A percentile compares a stretch with the other conserved stretches of the same genome.
Evolutionary conservation across 2,113 vertebrate genomes (phyloP).

Genomic region (Ameiurus melas): DNA sequence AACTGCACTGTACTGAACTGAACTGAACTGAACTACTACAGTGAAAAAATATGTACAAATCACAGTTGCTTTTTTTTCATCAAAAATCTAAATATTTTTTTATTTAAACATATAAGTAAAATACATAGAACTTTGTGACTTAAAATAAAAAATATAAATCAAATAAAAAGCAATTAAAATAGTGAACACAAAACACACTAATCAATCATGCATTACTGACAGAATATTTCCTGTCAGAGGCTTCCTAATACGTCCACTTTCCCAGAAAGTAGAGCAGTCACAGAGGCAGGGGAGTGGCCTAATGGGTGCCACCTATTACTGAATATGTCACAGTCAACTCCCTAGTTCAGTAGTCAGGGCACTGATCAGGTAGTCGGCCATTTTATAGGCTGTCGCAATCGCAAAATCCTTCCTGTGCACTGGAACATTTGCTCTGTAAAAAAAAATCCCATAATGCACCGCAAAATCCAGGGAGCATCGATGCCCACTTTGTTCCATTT

Average conservation of each 20-base stretch:
- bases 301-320: neutral
- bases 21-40: neutral
- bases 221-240: conserved; percentile 12
- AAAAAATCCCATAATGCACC: too few species aligned
- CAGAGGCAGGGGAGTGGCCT: neutral
- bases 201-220: conserved; percentile 1
- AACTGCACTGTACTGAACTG: neutral
- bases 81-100: neutral
- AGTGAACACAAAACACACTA: neutral
- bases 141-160: conserved; percentile 1
- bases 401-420: too few species aligned
- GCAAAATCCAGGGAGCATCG: too few species aligned
- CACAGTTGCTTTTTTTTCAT: neutral
- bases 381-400: too few species aligned
- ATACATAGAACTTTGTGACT: neutral
- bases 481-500: too few species aligned
- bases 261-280: conserved; percentile 50
- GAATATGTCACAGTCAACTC: too few species aligned
- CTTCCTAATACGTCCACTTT: conserved; percentile 42
- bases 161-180: conserved; percentile 22
- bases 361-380: too few species aligned
- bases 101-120: neutral
- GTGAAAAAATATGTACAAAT: neutral
- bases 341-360: too few species aligned
- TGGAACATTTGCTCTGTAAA: too few species aligned